Evolutionary conservation across 2,888 invertebrate species (phyloP), one percentile per base, ranked within the genome.

Genomic region (Poecilus cupreus): DNA sequence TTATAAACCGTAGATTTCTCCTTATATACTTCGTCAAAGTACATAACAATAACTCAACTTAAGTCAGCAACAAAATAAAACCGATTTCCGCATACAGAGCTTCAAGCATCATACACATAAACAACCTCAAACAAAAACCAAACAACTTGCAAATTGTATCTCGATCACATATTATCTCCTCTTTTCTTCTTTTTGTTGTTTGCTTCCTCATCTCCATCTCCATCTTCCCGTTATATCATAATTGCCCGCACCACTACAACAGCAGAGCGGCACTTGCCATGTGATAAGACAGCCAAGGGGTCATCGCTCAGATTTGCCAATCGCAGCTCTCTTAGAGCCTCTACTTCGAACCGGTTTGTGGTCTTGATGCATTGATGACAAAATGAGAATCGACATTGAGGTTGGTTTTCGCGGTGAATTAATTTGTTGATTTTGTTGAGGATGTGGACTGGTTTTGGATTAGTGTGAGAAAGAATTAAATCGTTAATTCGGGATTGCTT

Each of bases 281-380:
- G 20, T 74, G 74, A 74, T 74, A 74, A 46, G 74, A 74, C 37
- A 5, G 6, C 13, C 4, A 64, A 37, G 46, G 74, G 74, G 74
- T 74, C 74, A 74, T 74, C 74, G 74, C 46, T 18, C 74, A 74
- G 74, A 46, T 46, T 74, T 46, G 22, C 74, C 43, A 74, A 74
- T 46, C 46, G 22, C 43, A 43, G 22, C 4, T 3, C 0, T 2
- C 16, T 37, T 37, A 8, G 26, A n/a, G 6, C 11, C 18, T 49
- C 6, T 10, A 60, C 26, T 37, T 26, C 37, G 2, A 64, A 64
- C 64, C 64, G 64, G 64, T 64, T 64, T 49, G 11, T 49, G 18
- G 11, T 16, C 6, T n/a, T n/a, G n/a, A 49, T 54, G 54, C 22
- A 54, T 20, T 10, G 22, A 49, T 49, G 18, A 54, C 54, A 54